These are phyloP conservation scores for Daubentonia madagascariensis DNA, from an alignment of 2,113 vertebrate species.

Conservation along the genomic window DNA sequence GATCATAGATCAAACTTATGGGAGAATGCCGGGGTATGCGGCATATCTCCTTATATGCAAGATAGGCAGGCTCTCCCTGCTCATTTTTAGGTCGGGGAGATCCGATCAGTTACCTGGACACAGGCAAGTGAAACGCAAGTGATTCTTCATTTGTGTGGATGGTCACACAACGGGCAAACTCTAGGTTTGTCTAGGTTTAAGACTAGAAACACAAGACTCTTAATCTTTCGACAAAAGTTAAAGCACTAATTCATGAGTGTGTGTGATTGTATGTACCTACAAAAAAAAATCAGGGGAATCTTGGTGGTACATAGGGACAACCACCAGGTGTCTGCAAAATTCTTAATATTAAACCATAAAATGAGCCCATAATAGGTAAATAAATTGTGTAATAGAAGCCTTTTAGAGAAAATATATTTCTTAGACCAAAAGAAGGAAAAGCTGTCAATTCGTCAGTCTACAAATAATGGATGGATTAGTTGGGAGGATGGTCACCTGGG, in stretches of 20 bases:
- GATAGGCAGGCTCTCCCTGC: background rate
- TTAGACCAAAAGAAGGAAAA: background rate
- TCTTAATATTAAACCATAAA: background rate
- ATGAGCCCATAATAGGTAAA: background rate
- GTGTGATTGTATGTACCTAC: background rate
- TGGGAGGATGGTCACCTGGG: background rate
- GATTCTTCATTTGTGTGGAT: background rate
- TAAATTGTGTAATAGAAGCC: background rate
- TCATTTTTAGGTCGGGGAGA: background rate
- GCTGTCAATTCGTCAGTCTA: background rate
- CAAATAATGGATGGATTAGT: background rate
- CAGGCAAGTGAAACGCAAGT: background rate
- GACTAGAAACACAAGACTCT: background rate
- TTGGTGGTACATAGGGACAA: background rate
- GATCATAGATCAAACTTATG: too few relatives aligned
- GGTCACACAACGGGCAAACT: background rate
- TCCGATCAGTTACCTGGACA: background rate
- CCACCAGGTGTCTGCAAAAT: background rate
- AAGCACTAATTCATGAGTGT: background rate
- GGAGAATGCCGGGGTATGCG: fast-evolving
- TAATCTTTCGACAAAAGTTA: background rate
- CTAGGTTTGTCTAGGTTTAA: background rate
- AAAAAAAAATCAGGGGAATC: background rate
- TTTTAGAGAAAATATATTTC: background rate
- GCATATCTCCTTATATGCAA: background rate